These are phyloP conservation scores for Drosophila tanythrix DNA, from an alignment of 2,888 invertebrate genomes.

Conservation along the genomic window DNA sequence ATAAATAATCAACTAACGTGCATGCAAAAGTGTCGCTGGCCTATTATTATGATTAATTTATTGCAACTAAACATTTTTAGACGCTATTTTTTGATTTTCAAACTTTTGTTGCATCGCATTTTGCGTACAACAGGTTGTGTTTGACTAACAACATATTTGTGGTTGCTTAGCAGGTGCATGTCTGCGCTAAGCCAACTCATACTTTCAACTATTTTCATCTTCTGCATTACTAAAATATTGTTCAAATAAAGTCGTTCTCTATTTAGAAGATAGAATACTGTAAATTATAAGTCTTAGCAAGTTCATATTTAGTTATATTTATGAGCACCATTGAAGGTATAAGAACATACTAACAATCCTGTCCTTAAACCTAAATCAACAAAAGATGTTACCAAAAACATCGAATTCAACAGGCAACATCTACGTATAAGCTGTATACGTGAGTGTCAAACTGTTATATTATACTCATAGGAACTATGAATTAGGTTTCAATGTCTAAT, in stretches of 20 bases:
- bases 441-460: conserved; percentile 58
- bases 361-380: not conserved
- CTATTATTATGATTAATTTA: not conserved
- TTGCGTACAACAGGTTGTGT: conserved; percentile 27
- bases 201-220: not conserved
- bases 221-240: not conserved
- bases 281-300: not conserved
- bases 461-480: conserved; percentile 14
- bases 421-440: conserved; percentile 22
- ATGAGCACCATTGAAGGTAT: not conserved
- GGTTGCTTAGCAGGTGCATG: conserved; percentile 9
- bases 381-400: conserved; percentile 13
- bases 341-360: conserved; percentile 11
- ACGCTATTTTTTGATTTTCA: too few species aligned
- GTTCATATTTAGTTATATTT: not conserved
- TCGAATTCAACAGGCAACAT: conserved; percentile 24
- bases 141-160: conserved; percentile 7
- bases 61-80: not conserved
- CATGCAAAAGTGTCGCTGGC: not conserved
- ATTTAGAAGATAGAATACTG: not conserved
- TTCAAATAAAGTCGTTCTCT: not conserved
- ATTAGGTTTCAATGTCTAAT: not conserved
- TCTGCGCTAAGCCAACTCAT: not conserved
- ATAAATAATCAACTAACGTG: not conserved
- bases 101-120: not conserved